phyloP scores from a whole-genome alignment of 2,888 invertebrate genomes.

The Sinopyrophorus schimmeli region DNA sequence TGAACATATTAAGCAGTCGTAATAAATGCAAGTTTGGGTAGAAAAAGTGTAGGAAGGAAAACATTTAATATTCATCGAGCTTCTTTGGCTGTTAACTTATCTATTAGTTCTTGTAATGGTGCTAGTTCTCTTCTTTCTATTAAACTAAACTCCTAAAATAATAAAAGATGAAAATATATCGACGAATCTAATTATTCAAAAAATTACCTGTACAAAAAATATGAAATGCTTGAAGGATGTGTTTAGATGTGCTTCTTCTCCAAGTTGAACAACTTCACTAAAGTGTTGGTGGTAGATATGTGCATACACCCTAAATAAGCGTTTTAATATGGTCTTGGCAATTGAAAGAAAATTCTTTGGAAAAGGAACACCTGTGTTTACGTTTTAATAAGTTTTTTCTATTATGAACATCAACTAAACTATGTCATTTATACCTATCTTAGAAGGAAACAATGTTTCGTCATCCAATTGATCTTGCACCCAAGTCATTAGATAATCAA shows the following conservation, averaged over 20 bases:
- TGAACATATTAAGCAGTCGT: constrained; percentile 12
- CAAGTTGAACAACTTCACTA: constrained; percentile 94
- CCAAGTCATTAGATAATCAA: constrained; percentile 99
- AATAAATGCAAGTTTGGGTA: constrained; percentile 23
- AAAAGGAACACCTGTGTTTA: constrained; percentile 87
- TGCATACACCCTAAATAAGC: constrained; percentile 97
- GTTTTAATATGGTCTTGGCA: constrained; percentile 97
- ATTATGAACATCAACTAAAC: neutral
- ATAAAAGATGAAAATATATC: constrained; percentile 14
- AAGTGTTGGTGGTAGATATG: constrained; percentile 99
- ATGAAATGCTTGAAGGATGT: constrained; percentile 99
- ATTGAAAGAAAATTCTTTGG: constrained; percentile 96
- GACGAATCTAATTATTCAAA: too few species aligned
- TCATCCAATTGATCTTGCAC: constrained; percentile 99
- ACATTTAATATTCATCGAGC: constrained; percentile 66
- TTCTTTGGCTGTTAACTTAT: constrained; percentile 90
- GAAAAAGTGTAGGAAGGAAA: constrained; percentile 6
- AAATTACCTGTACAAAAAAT: constrained; percentile 84
- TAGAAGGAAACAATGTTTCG: constrained; percentile 96
- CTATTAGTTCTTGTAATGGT: constrained; percentile 96
- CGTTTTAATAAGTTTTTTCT: neutral
- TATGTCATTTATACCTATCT: too few species aligned
- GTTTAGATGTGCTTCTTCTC: constrained; percentile 98
- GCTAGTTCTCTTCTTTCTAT: constrained; percentile 96
- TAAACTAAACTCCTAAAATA: constrained; percentile 91